Evolutionary conservation across 2,797 vertebrate genomes (phyloP), one percentile per base, ranked within the genome.

Genomic region (Dermochelys coriacea): DNA sequence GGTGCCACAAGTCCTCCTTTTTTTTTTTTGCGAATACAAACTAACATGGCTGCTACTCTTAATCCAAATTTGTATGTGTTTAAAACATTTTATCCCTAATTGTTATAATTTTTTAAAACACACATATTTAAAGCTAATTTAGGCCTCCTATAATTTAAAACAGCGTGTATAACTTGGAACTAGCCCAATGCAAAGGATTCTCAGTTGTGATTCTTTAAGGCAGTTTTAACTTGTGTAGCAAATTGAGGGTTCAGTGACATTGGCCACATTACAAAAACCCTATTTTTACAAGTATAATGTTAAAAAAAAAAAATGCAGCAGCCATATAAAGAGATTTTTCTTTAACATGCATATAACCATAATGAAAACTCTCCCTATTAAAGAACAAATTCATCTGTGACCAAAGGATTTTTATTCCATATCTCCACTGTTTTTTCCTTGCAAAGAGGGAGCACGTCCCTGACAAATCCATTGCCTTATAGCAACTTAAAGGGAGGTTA

Each of bases 21-120:
- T n/a, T n/a, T n/a, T n/a, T n/a, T n/a, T n/a, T n/a, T n/a, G n/a
- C n/a, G n/a, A n/a, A n/a, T n/a, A n/a, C n/a, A n/a, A n/a, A n/a
- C n/a, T n/a, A n/a, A n/a, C n/a, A n/a, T n/a, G n/a, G n/a, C n/a
- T n/a, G n/a, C n/a, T n/a, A n/a, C n/a, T 41, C 41, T 41, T 84
- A 74, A 92, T 82, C 84, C 34, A 2, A 82, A 85, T 10, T 51
- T 47, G 16, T 49, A 87, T 41, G 54, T 1, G 21, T 87, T 91
- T 95, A 96, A 91, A 96, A 57, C 90, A 86, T 93, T 88, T 85
- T 49, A 94, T 54, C 91, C 50, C 85, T 87, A 87, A 68, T 34
- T 89, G 64, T 59, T 96, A 97, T 96, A 97, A 96, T 50, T 96
- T 97, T 92, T 95, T 93, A 6, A 18, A 91, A 84, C 91, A 82